phyloP scores from a whole-genome alignment of 2,797 vertebrate species.

The Epinephelus malabaricus region DNA sequence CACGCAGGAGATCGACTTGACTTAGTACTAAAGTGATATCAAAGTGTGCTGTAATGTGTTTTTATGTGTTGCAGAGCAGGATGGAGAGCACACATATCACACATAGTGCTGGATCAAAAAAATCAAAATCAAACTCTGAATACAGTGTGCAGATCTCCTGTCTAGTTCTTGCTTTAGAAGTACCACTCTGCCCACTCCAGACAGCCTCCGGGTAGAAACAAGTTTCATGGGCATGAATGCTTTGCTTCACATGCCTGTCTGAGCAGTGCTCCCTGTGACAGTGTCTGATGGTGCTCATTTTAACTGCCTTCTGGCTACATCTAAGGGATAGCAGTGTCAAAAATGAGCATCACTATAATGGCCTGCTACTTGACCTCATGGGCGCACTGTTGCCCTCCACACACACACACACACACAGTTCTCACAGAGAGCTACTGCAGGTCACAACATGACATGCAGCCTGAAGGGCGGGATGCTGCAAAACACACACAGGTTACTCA shows the following conservation, averaged over 20 bases:
- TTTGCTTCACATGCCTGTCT: not conserved
- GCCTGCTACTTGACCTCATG: slow-evolving; percentile 8
- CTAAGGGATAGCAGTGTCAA: not conserved
- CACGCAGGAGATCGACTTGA: not conserved
- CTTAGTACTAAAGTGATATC: not conserved
- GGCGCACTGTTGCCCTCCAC: not conserved
- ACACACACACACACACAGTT: not conserved
- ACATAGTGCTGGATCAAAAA: no score
- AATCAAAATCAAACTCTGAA: no score
- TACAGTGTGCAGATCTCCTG: no score
- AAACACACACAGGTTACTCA: no score
- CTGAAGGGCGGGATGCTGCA: no score
- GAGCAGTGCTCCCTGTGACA: not conserved
- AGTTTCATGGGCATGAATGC: not conserved
- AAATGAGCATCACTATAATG: not conserved
- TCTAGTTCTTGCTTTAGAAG: no score
- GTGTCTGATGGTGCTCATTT: not conserved
- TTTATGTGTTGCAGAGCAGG: not conserved
- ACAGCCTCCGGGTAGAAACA: not conserved
- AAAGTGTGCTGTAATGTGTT: not conserved
- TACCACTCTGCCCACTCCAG: not conserved
- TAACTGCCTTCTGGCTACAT: not conserved
- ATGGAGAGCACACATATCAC: no score
- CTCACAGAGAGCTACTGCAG: not conserved
- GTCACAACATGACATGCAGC: not conserved